phyloP scores from a whole-genome alignment of 2,888 invertebrate species.

The Protophormia terraenovae region DNA sequence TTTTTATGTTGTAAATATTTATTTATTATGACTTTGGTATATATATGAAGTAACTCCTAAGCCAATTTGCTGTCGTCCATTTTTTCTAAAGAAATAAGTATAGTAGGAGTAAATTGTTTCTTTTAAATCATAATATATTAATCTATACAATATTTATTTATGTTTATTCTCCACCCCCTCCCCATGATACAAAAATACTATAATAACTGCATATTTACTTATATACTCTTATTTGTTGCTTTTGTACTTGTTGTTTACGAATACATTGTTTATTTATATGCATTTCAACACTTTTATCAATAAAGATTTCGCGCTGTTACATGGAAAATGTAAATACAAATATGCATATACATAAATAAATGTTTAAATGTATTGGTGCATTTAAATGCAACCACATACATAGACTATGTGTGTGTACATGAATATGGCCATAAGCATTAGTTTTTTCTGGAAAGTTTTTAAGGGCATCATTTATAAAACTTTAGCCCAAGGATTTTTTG shows the following conservation, averaged over 20 bases:
- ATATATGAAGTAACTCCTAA: too few relatives aligned
- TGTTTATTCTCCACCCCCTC: not conserved
- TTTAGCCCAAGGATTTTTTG: slow-evolving; percentile 8
- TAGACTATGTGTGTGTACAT: not conserved
- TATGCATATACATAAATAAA: not conserved
- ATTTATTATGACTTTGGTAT: too few relatives aligned
- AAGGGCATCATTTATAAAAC: slow-evolving; percentile 30
- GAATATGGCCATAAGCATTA: not conserved
- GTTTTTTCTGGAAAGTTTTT: slow-evolving; percentile 7
- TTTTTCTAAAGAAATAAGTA: not conserved
- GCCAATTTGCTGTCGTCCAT: too few relatives aligned
- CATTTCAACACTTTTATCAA: slow-evolving; percentile 11
- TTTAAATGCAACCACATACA: not conserved
- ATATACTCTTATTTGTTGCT: not conserved
- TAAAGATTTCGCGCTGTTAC: not conserved
- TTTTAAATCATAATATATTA: not conserved
- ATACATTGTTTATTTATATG: not conserved
- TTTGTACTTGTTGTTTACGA: too few relatives aligned
- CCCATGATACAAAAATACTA: not conserved
- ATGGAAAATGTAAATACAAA: slow-evolving; percentile 2
- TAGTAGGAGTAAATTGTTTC: not conserved
- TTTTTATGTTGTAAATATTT: too few relatives aligned
- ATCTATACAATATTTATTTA: not conserved
- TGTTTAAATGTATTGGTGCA: not conserved
- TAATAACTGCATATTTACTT: not conserved